Evolutionary conservation across 2,797 vertebrate genomes (phyloP).

Genomic region (Pangasius macronema): DNA sequence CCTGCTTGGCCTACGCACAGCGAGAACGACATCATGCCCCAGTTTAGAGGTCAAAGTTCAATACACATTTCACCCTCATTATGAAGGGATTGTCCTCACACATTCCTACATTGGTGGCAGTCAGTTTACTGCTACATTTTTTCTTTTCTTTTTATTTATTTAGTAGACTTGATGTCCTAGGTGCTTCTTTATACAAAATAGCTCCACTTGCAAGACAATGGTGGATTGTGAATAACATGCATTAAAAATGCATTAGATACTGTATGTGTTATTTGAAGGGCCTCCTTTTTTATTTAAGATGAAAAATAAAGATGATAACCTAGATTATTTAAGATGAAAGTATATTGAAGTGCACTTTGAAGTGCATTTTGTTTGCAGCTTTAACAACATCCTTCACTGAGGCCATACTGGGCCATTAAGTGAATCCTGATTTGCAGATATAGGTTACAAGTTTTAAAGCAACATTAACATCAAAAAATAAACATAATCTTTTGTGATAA

Average conservation of each 20-base stretch:
- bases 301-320: neutral
- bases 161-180: neutral
- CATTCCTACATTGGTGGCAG: neutral
- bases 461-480: neutral
- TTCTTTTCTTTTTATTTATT: neutral
- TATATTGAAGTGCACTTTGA: neutral
- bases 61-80: neutral
- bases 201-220: neutral
- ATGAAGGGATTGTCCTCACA: neutral
- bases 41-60: conserved; percentile 77
- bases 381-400: neutral
- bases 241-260: neutral
- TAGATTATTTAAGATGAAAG: neutral
- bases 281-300: neutral
- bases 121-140: neutral
- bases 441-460: neutral
- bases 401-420: too few relatives aligned
- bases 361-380: neutral
- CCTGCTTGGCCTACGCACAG: conserved; percentile 81
- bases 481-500: neutral
- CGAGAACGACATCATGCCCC: conserved; percentile 83
- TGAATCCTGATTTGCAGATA: neutral
- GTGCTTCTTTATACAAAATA: neutral
- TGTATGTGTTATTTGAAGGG: neutral
- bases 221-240: neutral